phyloP scores from a whole-genome alignment of 2,797 vertebrate species.

The Sebastes reedi region DNA sequence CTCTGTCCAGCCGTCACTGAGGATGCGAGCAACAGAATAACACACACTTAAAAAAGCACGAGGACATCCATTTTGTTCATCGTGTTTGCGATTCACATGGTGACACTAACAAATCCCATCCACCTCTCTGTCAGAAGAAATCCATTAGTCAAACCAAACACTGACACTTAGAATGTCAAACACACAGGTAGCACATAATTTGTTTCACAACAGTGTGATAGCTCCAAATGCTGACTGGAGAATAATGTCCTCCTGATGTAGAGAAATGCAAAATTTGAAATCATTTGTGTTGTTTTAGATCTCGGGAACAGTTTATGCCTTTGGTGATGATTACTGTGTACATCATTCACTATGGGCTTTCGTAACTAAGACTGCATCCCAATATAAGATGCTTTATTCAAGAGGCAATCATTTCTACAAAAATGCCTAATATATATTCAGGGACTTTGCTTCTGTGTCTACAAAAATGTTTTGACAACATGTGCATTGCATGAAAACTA shows the following conservation, averaged over 20 bases:
- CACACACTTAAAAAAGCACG: constrained; percentile 52
- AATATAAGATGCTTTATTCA: constrained; percentile 37
- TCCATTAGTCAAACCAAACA: constrained; percentile 73
- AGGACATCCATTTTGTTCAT: constrained; percentile 55
- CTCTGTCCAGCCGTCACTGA: constrained; percentile 27
- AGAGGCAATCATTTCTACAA: constrained; percentile 13
- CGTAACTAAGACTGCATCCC: constrained; percentile 21
- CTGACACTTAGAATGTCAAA: constrained; percentile 67
- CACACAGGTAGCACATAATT: constrained; percentile 66
- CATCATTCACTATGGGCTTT: constrained; percentile 39
- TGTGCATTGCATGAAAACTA: constrained; percentile 4
- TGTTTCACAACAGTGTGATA: constrained; percentile 64
- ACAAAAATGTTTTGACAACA: constrained; percentile 22
- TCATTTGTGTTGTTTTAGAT: constrained; percentile 57
- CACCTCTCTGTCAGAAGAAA: constrained; percentile 67
- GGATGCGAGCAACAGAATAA: constrained; percentile 43
- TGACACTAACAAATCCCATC: constrained; percentile 65
- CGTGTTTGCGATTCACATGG: constrained; percentile 58
- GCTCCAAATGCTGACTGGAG: constrained; percentile 55
- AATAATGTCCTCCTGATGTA: constrained; percentile 48
- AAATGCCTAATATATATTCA: not conserved
- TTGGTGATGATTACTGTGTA: constrained; percentile 59
- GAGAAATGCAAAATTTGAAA: constrained; percentile 53
- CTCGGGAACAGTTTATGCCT: constrained; percentile 60
- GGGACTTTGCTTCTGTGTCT: not conserved